These are phyloP conservation scores for Pogonocichla stellata DNA, from an alignment of 2,113 vertebrate species.

Conservation along the genomic window DNA sequence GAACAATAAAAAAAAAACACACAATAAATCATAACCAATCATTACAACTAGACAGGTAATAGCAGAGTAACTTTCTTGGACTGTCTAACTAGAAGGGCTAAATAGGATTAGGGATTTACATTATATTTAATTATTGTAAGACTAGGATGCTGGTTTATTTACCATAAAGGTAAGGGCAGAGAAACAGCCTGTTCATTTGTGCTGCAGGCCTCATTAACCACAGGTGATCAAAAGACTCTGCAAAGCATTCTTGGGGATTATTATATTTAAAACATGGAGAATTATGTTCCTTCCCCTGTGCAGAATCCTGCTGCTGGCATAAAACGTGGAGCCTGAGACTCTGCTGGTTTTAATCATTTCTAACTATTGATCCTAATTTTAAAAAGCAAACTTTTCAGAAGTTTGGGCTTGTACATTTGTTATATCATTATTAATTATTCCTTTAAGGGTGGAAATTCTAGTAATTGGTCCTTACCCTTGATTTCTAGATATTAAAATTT, in stretches of 20 bases:
- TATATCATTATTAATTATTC: slow-evolving; percentile 84
- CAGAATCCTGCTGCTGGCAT: slow-evolving; percentile 14
- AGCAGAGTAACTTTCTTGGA: slow-evolving; percentile 80
- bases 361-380: slow-evolving; percentile 73
- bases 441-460: slow-evolving; percentile 82
- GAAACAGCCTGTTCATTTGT: slow-evolving; percentile 67
- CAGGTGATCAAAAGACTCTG: slow-evolving; percentile 75
- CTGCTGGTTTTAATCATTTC: slow-evolving; percentile 57
- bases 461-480: slow-evolving; percentile 88
- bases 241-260: slow-evolving; percentile 50
- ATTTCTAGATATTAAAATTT: slow-evolving; percentile 90
- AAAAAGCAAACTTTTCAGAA: slow-evolving; percentile 76
- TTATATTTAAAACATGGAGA: slow-evolving; percentile 39
- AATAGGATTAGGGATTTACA: slow-evolving; percentile 83
- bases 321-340: neutral
- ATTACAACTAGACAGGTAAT: slow-evolving; percentile 86
- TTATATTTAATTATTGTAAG: slow-evolving; percentile 80
- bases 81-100: slow-evolving; percentile 71
- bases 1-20: slow-evolving; percentile 81
- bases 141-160: slow-evolving; percentile 76
- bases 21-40: slow-evolving; percentile 84
- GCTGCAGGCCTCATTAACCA: slow-evolving; percentile 70
- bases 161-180: slow-evolving; percentile 78
- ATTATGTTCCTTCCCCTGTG: slow-evolving; percentile 34
- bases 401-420: slow-evolving; percentile 78